phyloP scores from a whole-genome alignment of 2,888 invertebrate species.

The Drosophila basisetae region DNA sequence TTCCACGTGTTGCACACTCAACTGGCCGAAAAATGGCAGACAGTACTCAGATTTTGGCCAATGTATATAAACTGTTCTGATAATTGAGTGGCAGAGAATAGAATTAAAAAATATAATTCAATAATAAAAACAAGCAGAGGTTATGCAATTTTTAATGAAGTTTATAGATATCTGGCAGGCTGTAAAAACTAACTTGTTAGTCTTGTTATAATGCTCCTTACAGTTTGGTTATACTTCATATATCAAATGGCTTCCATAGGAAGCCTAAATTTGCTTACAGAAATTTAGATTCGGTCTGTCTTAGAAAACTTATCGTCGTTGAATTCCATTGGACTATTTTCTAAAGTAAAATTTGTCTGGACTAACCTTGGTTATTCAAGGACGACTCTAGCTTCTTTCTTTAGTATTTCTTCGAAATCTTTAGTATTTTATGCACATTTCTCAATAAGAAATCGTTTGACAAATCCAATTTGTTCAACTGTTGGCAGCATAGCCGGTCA shows the following conservation, averaged over 20 bases:
- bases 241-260: background rate
- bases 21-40: constrained; percentile 8
- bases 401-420: constrained; percentile 13
- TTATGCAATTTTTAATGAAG: background rate
- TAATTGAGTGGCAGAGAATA: background rate
- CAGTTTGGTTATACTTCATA: background rate
- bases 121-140: background rate
- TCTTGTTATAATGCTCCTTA: no score
- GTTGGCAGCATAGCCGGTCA: constrained; percentile 36
- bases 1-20: constrained; percentile 31
- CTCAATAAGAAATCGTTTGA: constrained; percentile 27
- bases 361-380: background rate
- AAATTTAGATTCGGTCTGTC: no score
- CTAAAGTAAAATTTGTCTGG: background rate
- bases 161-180: background rate
- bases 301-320: background rate
- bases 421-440: constrained; percentile 8
- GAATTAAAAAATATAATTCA: background rate
- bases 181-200: background rate
- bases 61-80: background rate
- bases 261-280: no score
- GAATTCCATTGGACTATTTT: background rate
- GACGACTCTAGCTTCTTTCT: no score
- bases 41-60: background rate
- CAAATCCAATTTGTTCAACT: constrained; percentile 54